These are phyloP conservation scores for Cephus cinctus DNA, from an alignment of 1,140 invertebrate species.

Conservation along the genomic window DNA sequence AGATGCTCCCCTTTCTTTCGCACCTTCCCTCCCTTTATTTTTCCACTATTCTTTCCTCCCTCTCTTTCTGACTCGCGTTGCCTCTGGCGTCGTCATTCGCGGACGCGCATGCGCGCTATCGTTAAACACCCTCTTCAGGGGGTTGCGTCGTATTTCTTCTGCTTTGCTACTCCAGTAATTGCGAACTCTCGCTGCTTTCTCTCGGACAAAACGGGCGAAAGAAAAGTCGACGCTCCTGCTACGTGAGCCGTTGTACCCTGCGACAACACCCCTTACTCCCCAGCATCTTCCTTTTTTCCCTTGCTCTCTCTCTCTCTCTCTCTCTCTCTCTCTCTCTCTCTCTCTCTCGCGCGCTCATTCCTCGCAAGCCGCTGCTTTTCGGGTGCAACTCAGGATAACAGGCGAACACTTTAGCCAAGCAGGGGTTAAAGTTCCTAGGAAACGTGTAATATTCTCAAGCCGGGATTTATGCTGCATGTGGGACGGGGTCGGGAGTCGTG, in stretches of 20 bases:
- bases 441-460: background rate
- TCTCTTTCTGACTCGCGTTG: no score
- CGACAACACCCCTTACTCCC: background rate
- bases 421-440: background rate
- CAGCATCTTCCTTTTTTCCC: conserved; percentile 1
- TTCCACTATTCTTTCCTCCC: no score
- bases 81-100: no score
- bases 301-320: no score
- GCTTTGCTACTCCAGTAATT: background rate
- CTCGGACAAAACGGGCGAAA: background rate
- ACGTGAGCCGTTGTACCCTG: background rate
- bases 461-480: background rate
- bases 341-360: background rate
- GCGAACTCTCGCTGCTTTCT: background rate
- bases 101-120: no score
- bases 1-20: background rate
- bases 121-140: no score
- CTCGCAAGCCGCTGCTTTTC: background rate
- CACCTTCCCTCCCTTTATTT: no score
- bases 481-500: background rate
- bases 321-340: background rate
- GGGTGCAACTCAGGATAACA: background rate
- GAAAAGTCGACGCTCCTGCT: background rate
- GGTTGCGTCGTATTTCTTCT: background rate
- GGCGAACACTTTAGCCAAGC: background rate